Conservation (phyloP, 2,113 vertebrate genomes). For the Orycteropus afer region DNA sequence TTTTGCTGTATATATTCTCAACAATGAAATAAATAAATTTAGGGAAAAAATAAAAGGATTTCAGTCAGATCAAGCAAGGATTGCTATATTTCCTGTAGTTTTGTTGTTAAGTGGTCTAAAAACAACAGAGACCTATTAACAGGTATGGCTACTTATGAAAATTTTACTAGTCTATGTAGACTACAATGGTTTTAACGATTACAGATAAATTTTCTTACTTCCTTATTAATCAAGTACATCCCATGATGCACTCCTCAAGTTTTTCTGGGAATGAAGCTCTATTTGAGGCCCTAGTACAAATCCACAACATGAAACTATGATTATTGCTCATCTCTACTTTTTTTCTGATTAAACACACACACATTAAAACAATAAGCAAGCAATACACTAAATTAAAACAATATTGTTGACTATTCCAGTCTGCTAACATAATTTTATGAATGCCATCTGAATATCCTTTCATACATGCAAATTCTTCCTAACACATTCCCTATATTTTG, state of each 20-base stretch:
- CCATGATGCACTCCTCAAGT: not conserved
- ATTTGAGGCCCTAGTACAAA: not conserved
- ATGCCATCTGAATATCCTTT: slow-evolving; percentile 7
- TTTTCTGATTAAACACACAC: not conserved
- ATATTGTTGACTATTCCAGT: not conserved
- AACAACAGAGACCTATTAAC: not conserved
- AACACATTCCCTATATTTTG: not conserved
- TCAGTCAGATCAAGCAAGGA: not conserved
- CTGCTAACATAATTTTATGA: not conserved
- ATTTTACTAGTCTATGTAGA: not conserved
- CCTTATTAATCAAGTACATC: slow-evolving; percentile 1
- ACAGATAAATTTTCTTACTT: not conserved
- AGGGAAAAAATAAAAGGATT: not conserved
- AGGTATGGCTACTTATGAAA: not conserved
- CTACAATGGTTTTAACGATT: not conserved
- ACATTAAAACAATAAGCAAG: not conserved
- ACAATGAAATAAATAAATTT: too few species aligned
- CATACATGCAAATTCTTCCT: not conserved
- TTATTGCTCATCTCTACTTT: not conserved
- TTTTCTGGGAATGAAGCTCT: not conserved
- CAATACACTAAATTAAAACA: not conserved
- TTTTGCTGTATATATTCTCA: too few species aligned
- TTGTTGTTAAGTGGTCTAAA: not conserved
- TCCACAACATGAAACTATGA: slow-evolving; percentile 23
- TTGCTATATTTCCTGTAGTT: not conserved